Evolutionary conservation across 2,888 invertebrate species (phyloP), one percentile per base, ranked within the genome.

Genomic region (Copidosoma aretas): DNA sequence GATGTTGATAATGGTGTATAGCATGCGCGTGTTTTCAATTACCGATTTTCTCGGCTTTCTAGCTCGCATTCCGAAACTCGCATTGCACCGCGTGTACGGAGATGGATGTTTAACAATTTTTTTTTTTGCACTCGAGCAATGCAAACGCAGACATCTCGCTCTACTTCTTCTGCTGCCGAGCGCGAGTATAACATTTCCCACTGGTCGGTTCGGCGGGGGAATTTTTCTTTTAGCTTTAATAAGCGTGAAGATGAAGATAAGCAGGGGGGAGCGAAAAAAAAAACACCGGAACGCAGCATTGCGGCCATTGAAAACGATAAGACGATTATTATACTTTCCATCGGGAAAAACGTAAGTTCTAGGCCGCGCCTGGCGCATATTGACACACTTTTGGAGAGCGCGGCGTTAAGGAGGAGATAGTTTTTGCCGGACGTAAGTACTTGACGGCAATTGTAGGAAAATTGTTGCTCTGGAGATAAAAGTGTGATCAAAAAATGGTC

Each of bases 141-240:
- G 19, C 52, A 14, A 14, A 60, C 41, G 17, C 22, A 53, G 19
- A 46, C 57, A 56, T 46, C 64, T 19, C 57, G 64, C 64, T 69
- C 68, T 69, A 69, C 58, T 69, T 64, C 10, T 46, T 5, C n/a
- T n/a, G n/a, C n/a, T n/a, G n/a, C n/a, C n/a, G n/a, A n/a, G n/a
- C n/a, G n/a, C n/a, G n/a, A n/a, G n/a, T n/a, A n/a, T 14, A 19
- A 19, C 22, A n/a, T 21, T 19, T 2, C 14, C 14, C 52, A 21
- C 10, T 14, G n/a, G n/a, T 1, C 12, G 22, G 49, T 25, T 12
- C 19, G 19, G 12, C 19, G 53, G 46, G 32, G 25, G 57, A 39
- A 22, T 65, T 68, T 65, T 69, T 69, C 61, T 65, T 12, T 53
- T 46, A 32, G 10, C 25, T 65, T 58, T 60, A 69, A 69, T 58